Percentiles rank a stretch among this genome's conserved stretches.
These are phyloP conservation scores for Siniperca knerii DNA, from an alignment of 2,113 vertebrate species.

Conservation along the genomic window DNA sequence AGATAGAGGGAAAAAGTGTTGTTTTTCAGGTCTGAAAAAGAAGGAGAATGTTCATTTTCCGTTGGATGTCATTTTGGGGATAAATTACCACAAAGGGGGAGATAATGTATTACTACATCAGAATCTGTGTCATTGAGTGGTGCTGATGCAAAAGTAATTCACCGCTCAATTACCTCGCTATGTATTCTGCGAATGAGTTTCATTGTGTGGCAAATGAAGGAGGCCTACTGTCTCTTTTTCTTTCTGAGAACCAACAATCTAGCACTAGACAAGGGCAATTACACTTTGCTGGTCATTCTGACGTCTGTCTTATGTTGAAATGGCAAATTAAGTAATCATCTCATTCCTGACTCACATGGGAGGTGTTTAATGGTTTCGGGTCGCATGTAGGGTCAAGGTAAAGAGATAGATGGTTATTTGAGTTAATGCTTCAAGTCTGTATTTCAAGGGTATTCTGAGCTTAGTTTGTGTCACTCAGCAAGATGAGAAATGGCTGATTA, in stretches of 20 bases:
- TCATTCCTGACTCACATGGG: slow-evolving; percentile 41
- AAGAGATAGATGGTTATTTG: slow-evolving; percentile 44
- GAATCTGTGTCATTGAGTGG: slow-evolving; percentile 71
- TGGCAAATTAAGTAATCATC: slow-evolving; percentile 66
- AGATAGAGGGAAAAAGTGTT: background rate
- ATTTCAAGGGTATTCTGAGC: slow-evolving; percentile 35
- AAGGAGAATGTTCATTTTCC: slow-evolving; percentile 41
- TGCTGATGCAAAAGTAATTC: slow-evolving; percentile 78
- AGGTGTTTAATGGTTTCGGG: slow-evolving; percentile 43
- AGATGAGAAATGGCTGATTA: slow-evolving; percentile 59
- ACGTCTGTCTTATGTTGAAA: slow-evolving; percentile 54
- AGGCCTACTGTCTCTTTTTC: slow-evolving; percentile 58
- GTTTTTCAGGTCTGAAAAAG: slow-evolving; percentile 29
- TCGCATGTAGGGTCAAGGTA: slow-evolving; percentile 39
- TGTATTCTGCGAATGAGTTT: slow-evolving; percentile 67
- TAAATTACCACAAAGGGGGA: slow-evolving; percentile 62
- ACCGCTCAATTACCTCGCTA: slow-evolving; percentile 74
- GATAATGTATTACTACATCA: slow-evolving; percentile 73
- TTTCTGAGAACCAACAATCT: slow-evolving; percentile 56
- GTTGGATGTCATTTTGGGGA: slow-evolving; percentile 51
- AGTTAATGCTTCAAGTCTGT: slow-evolving; percentile 5
- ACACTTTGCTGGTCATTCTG: slow-evolving; percentile 36
- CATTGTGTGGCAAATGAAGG: slow-evolving; percentile 69
- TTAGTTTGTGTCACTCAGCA: slow-evolving; percentile 46
- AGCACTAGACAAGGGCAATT: slow-evolving; percentile 69